A percentile compares a stretch with the other conserved stretches of the same genome.
Conservation (phyloP, 1,140 invertebrate genomes). For the Heliothis subflexa region DNA sequence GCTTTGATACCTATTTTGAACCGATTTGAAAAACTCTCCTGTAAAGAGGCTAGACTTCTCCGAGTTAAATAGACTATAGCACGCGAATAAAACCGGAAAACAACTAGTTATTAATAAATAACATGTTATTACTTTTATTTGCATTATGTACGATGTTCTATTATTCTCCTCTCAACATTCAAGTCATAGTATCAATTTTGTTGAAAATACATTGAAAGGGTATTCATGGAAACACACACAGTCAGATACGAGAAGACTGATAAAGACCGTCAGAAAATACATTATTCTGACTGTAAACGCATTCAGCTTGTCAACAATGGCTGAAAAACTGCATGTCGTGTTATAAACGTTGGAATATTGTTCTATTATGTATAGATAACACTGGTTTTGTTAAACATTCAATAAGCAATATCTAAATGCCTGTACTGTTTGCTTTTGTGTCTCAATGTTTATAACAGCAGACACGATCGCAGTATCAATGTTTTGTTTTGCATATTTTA, state of each 20-base stretch:
- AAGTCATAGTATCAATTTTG: constrained; percentile 1
- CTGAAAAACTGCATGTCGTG: constrained; percentile 18
- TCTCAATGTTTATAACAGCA: constrained; percentile 30
- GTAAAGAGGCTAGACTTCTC: too few relatives aligned
- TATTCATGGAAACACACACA: background rate
- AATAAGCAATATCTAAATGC: constrained; percentile 24
- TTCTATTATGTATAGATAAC: constrained; percentile 33
- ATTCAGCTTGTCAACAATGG: background rate
- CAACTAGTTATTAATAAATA: too few relatives aligned
- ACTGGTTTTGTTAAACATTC: constrained; percentile 30
- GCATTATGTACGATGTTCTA: background rate
- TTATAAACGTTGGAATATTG: background rate
- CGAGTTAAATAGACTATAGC: too few relatives aligned
- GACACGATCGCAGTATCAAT: constrained; percentile 29
- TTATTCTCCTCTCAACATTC: background rate
- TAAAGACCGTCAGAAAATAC: background rate
- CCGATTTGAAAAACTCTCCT: too few relatives aligned
- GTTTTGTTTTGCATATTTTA: constrained; percentile 8
- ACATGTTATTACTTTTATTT: background rate
- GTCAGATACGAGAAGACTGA: background rate
- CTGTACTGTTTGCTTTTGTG: constrained; percentile 28
- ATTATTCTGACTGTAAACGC: background rate
- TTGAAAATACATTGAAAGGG: background rate
- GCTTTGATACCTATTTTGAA: too few relatives aligned
- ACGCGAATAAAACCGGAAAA: too few relatives aligned